Evolutionary conservation across 2,888 invertebrate species (phyloP).

Genomic region (Eumacrocentrus americanus): DNA sequence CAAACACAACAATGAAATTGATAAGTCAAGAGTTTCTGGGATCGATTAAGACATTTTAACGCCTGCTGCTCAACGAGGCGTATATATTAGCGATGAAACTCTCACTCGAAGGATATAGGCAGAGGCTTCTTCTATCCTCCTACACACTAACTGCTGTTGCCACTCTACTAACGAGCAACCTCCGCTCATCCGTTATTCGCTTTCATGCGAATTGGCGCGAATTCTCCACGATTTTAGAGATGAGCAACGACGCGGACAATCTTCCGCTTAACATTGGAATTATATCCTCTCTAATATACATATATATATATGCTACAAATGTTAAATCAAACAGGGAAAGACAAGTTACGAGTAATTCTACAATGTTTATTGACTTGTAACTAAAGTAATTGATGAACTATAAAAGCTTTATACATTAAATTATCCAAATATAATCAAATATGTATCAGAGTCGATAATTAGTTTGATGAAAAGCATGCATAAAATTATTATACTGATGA

Average conservation of each 20-base stretch:
- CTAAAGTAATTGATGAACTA: not conserved
- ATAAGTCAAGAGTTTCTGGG: not conserved
- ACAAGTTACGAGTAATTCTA: too few relatives aligned
- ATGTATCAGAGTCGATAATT: not conserved
- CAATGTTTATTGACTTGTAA: too few relatives aligned
- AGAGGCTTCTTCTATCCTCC: too few relatives aligned
- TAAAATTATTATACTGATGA: too few relatives aligned
- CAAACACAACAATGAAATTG: too few relatives aligned
- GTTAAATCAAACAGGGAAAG: too few relatives aligned
- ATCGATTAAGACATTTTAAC: slow-evolving; percentile 20
- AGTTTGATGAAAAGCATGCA: too few relatives aligned
- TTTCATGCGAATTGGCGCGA: slow-evolving; percentile 6
- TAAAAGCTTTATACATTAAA: not conserved
- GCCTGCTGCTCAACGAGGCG: slow-evolving; percentile 14
- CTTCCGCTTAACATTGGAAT: slow-evolving; percentile 15
- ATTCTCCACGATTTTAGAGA: not conserved
- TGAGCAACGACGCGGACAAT: slow-evolving; percentile 14
- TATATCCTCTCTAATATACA: not conserved
- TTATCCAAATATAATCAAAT: not conserved
- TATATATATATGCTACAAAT: not conserved
- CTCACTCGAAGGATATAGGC: too few relatives aligned
- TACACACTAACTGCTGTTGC: too few relatives aligned
- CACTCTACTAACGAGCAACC: slow-evolving; percentile 17
- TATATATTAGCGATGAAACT: slow-evolving; percentile 15
- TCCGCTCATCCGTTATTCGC: slow-evolving; percentile 16